Percentiles rank a stretch among this genome's conserved stretches.
Conservation (phyloP, 2,888 invertebrate species). For the Eupsilia transversa region DNA sequence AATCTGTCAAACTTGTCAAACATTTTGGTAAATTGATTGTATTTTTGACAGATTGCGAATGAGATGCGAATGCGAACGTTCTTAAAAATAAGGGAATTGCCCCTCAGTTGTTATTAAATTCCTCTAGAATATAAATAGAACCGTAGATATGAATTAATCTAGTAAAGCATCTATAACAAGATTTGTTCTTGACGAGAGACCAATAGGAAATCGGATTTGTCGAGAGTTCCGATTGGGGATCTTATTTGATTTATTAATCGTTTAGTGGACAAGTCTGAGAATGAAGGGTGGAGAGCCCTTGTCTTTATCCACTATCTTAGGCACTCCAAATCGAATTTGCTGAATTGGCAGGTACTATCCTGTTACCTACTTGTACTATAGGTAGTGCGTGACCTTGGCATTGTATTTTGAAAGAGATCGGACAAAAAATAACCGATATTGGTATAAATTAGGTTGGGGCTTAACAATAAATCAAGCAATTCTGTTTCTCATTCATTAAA, state of each 20-base stretch:
- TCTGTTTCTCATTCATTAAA: neutral
- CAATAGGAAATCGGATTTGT: conserved; percentile 56
- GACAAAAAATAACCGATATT: neutral
- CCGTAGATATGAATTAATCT: conserved; percentile 28
- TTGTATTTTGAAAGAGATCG: neutral
- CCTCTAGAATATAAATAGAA: conserved; percentile 1
- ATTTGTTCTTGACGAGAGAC: conserved; percentile 24
- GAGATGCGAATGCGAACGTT: too few species aligned
- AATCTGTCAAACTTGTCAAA: too few species aligned
- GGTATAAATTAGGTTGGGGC: neutral
- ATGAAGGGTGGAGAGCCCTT: conserved; percentile 43
- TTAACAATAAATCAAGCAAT: neutral
- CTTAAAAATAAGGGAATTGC: too few species aligned
- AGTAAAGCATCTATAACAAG: conserved; percentile 4
- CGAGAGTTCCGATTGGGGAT: conserved; percentile 45
- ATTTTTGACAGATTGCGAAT: too few species aligned
- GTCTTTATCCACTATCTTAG: conserved; percentile 42
- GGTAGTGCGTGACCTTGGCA: neutral
- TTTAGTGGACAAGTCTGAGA: conserved; percentile 41
- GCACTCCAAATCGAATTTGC: conserved; percentile 25
- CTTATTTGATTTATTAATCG: conserved; percentile 62
- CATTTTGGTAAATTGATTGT: too few species aligned
- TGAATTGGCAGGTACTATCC: conserved; percentile 18
- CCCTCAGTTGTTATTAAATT: neutral
- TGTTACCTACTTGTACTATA: neutral